Conservation (phyloP, 2,797 vertebrate genomes). For the Lacerta bilineata region DNA sequence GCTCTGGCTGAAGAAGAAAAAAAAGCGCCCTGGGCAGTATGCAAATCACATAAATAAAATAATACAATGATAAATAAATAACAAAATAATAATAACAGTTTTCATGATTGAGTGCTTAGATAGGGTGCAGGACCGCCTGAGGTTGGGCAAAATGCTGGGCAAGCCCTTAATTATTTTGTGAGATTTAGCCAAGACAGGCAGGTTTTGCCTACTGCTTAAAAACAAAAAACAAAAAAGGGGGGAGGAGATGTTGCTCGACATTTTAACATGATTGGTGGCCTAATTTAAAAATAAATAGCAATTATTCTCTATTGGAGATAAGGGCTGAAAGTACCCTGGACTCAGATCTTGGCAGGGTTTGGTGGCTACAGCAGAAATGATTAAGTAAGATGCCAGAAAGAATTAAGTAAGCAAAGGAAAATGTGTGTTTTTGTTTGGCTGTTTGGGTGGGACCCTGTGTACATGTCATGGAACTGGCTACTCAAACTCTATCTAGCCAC, state of each 20-base stretch:
- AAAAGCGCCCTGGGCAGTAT: no score
- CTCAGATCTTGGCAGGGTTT: neutral
- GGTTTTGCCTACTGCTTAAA: no score
- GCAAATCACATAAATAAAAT: no score
- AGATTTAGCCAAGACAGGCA: no score
- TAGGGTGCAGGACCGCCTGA: neutral
- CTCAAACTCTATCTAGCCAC: neutral
- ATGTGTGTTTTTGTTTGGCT: slow-evolving; percentile 42
- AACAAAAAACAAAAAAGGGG: no score
- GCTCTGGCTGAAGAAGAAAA: no score
- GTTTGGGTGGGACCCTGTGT: slow-evolving; percentile 26
- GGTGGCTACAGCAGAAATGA: slow-evolving; percentile 14
- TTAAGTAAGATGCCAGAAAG: slow-evolving; percentile 19
- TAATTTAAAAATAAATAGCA: neutral
- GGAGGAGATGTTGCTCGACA: neutral
- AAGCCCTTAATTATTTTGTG: neutral
- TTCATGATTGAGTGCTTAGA: neutral
- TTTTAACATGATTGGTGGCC: neutral
- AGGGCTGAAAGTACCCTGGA: neutral
- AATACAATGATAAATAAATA: no score
- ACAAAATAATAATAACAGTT: no score
- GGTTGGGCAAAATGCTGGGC: neutral
- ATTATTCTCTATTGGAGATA: slow-evolving; percentile 9
- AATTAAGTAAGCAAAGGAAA: slow-evolving; percentile 46
- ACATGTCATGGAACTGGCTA: slow-evolving; percentile 34